Percentiles rank a stretch among this genome's conserved stretches.
These are phyloP conservation scores for Tetragonisca angustula DNA, from an alignment of 2,888 invertebrate species.

Conservation along the genomic window DNA sequence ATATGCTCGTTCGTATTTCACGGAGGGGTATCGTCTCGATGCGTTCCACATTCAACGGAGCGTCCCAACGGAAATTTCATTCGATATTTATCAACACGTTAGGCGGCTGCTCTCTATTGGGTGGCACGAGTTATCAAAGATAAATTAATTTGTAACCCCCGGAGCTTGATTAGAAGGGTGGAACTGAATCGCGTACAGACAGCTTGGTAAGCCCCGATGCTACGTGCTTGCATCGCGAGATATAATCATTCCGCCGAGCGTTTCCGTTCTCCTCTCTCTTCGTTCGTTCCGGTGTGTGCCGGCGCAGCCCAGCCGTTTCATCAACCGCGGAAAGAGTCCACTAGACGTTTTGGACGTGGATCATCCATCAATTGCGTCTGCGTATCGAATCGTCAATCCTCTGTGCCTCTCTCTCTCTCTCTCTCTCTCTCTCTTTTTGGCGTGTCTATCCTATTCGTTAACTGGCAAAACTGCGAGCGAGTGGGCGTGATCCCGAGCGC, in stretches of 20 bases:
- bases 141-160: conserved; percentile 74
- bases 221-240: conserved; percentile 58
- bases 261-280: conserved; percentile 25
- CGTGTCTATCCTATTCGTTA: background rate
- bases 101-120: conserved; percentile 25
- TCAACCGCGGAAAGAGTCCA: conserved; percentile 44
- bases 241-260: conserved; percentile 56
- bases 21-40: background rate
- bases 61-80: conserved; percentile 33
- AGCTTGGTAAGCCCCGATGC: conserved; percentile 47
- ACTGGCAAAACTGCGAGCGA: conserved; percentile 33
- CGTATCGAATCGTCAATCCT: conserved; percentile 50
- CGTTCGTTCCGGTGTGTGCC: background rate
- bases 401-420: background rate
- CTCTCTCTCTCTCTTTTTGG: background rate
- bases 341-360: conserved; percentile 47
- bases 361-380: conserved; percentile 61
- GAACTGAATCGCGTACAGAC: conserved; percentile 58
- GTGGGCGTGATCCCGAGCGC: background rate
- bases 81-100: conserved; percentile 53
- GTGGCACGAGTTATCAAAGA: conserved; percentile 65
- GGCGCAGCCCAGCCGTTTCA: conserved; percentile 40
- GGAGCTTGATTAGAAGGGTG: conserved; percentile 76
- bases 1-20: conserved; percentile 17
- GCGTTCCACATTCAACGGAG: conserved; percentile 21